Evolutionary conservation across 2,113 vertebrate genomes (phyloP).

Genomic region (Ailuropoda melanoleuca): DNA sequence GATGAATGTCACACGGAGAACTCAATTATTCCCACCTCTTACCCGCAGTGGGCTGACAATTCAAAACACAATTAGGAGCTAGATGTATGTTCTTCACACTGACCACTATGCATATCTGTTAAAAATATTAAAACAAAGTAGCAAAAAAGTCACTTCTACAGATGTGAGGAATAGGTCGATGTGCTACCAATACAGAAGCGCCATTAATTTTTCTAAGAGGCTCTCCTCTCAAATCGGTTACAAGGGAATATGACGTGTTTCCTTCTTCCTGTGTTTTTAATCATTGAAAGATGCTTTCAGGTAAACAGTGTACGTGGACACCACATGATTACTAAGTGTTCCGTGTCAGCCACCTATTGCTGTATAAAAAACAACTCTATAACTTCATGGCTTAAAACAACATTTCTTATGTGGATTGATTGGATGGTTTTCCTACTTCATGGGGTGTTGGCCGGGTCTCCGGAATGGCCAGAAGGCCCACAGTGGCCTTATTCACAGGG

Average conservation of each 20-base stretch:
- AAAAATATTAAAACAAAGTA: constrained; percentile 35
- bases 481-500: not conserved
- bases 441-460: not conserved
- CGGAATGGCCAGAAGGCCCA: not conserved
- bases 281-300: not conserved
- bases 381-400: not conserved
- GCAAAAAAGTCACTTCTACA: constrained; percentile 18
- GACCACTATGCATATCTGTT: not conserved
- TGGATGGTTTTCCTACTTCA: not conserved
- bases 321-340: not conserved
- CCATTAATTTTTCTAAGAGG: not conserved
- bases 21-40: not conserved
- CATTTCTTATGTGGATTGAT: not conserved
- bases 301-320: not conserved
- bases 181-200: not conserved
- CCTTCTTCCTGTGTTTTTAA: constrained; percentile 7
- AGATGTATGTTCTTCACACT: constrained; percentile 3
- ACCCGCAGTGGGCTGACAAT: not conserved
- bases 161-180: not conserved
- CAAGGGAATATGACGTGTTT: not conserved
- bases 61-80: not conserved
- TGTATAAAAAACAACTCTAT: not conserved
- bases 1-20: not conserved
- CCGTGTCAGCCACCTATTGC: not conserved
- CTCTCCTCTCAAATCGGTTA: not conserved